These are phyloP conservation scores for Baronia brevicornis DNA, from an alignment of 2,888 invertebrate species.

Conservation along the genomic window DNA sequence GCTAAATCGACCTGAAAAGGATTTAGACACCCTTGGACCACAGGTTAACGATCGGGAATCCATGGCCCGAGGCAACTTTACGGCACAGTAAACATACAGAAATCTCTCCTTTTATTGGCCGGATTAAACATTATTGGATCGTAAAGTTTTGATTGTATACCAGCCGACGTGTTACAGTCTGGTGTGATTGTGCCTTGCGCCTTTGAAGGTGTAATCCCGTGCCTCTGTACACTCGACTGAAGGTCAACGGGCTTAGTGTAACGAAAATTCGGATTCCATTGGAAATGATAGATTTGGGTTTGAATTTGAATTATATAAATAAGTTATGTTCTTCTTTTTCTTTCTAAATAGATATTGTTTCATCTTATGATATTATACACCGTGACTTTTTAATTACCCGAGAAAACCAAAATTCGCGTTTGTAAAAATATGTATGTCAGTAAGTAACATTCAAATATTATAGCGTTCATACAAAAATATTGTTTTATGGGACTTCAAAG, in stretches of 20 bases:
- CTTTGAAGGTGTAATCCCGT: conserved; percentile 7
- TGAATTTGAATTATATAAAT: too few species aligned
- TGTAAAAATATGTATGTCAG: too few species aligned
- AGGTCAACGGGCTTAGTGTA: not conserved
- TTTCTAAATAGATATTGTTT: too few species aligned
- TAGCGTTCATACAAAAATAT: too few species aligned
- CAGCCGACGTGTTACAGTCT: conserved; percentile 12
- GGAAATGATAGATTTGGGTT: too few species aligned
- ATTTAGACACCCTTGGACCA: conserved; percentile 8
- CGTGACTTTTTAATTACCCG: too few species aligned
- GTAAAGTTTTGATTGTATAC: conserved; percentile 27
- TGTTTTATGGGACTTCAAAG: too few species aligned
- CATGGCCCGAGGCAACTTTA: conserved; percentile 26
- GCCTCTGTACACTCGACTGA: not conserved
- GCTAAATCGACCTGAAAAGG: not conserved
- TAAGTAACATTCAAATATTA: too few species aligned
- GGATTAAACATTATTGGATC: conserved; percentile 40
- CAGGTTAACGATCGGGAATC: conserved; percentile 19
- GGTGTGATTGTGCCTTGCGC: conserved; percentile 19
- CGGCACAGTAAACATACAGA: conserved; percentile 33
- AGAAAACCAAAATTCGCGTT: too few species aligned
- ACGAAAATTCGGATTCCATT: too few species aligned
- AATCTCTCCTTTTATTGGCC: conserved; percentile 31
- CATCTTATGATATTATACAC: too few species aligned
- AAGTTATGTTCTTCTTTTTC: too few species aligned